Conservation (phyloP, 2,113 vertebrate species). For the Sceloporus tristichus region DNA sequence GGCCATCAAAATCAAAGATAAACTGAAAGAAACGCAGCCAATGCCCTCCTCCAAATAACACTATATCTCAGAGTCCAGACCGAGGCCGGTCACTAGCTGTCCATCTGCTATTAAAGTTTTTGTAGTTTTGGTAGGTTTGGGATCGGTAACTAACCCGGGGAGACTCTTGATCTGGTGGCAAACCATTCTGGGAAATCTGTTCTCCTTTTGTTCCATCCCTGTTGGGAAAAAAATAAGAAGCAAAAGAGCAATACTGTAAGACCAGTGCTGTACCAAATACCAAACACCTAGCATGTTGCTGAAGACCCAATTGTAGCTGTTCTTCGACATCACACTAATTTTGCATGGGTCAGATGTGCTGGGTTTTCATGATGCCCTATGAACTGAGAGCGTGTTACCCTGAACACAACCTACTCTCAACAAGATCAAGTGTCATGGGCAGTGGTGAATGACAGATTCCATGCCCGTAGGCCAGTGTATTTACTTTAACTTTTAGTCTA, state of each 20-base stretch:
- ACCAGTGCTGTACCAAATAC: neutral
- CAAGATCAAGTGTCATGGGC: too few relatives aligned
- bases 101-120: conserved; percentile 93
- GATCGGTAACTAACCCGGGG: conserved; percentile 98
- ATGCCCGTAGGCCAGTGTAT: too few relatives aligned
- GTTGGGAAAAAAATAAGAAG: conserved; percentile 36
- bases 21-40: conserved; percentile 70
- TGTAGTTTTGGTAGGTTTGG: conserved; percentile 97
- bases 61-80: conserved; percentile 82
- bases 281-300: neutral
- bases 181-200: conserved; percentile 88
- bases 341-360: too few relatives aligned
- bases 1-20: conserved; percentile 61
- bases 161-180: conserved; percentile 92
- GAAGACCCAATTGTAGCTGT: neutral
- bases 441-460: too few relatives aligned
- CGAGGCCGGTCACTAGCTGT: conserved; percentile 81
- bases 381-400: neutral
- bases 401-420: neutral
- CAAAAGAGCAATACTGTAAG: neutral
- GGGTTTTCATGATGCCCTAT: neutral
- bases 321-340: too few relatives aligned
- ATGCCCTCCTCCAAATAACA: conserved; percentile 72
- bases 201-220: conserved; percentile 89
- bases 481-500: too few relatives aligned